Evolutionary conservation across 2,113 vertebrate genomes (phyloP).

Genomic region (Alethe castanea): DNA sequence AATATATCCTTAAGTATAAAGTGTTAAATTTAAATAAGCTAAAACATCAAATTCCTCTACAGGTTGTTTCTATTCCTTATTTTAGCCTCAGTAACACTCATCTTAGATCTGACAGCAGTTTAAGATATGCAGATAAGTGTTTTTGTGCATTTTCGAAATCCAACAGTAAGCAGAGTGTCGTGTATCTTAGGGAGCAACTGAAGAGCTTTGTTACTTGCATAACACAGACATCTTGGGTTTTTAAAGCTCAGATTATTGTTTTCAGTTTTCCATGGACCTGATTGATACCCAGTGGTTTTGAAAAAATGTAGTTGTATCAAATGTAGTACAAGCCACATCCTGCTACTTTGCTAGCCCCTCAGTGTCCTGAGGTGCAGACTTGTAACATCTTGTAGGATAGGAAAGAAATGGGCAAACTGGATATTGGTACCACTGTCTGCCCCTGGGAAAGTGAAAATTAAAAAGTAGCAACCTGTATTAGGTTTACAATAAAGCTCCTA

Average conservation of each 20-base stretch:
- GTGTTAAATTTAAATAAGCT: neutral
- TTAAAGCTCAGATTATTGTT: neutral
- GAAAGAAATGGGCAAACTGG: neutral
- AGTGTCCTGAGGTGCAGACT: neutral
- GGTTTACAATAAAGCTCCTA: neutral
- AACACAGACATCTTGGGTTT: rapidly evolving
- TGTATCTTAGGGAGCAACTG: neutral
- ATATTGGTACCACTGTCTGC: neutral
- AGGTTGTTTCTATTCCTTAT: neutral
- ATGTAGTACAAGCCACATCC: neutral
- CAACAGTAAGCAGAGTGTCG: rapidly evolving
- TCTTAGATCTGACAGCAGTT: neutral
- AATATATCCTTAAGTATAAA: neutral
- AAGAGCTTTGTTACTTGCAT: neutral
- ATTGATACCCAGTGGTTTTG: neutral
- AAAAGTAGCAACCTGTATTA: neutral
- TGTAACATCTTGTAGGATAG: rapidly evolving
- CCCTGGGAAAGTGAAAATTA: neutral
- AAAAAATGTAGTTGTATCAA: neutral
- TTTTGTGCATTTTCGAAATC: neutral
- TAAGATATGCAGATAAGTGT: neutral
- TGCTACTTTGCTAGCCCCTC: neutral
- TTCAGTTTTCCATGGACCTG: neutral
- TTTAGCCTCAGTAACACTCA: neutral
- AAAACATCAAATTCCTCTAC: neutral